Conservation (phyloP, 1,140 invertebrate genomes). For the Eumaeus atala region DNA sequence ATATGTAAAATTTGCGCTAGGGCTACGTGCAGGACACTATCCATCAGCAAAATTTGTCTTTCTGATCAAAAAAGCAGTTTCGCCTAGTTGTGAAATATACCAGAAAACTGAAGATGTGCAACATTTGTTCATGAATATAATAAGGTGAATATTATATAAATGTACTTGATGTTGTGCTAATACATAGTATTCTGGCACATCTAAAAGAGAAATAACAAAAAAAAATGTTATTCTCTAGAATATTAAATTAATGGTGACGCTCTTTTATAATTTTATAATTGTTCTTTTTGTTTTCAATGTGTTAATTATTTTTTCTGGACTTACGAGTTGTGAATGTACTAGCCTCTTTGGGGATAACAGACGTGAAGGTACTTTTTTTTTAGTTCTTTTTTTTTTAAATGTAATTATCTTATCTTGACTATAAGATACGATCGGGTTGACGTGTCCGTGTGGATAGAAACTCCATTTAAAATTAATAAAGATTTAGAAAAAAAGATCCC, state of each 20-base stretch:
- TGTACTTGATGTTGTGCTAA: neutral
- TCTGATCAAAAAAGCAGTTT: neutral
- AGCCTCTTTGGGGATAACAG: too few species aligned
- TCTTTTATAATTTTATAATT: neutral
- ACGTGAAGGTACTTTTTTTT: too few species aligned
- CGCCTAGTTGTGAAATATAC: neutral
- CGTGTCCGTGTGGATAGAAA: too few species aligned
- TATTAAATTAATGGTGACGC: neutral
- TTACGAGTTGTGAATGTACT: too few species aligned
- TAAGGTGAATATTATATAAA: neutral
- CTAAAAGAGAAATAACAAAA: neutral
- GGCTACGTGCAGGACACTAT: neutral
- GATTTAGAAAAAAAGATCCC: too few species aligned
- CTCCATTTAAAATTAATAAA: too few species aligned
- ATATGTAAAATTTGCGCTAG: neutral
- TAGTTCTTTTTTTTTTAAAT: too few species aligned
- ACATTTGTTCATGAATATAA: neutral
- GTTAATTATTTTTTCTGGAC: too few species aligned
- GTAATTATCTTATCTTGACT: too few species aligned
- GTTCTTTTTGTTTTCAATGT: too few species aligned
- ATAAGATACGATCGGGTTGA: too few species aligned
- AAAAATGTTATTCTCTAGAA: neutral
- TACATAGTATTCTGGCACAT: neutral
- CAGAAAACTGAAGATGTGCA: conserved; percentile 2
- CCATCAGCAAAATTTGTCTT: neutral